These are phyloP conservation scores for Polyergus mexicanus DNA, from an alignment of 1,140 invertebrate species.

Conservation along the genomic window DNA sequence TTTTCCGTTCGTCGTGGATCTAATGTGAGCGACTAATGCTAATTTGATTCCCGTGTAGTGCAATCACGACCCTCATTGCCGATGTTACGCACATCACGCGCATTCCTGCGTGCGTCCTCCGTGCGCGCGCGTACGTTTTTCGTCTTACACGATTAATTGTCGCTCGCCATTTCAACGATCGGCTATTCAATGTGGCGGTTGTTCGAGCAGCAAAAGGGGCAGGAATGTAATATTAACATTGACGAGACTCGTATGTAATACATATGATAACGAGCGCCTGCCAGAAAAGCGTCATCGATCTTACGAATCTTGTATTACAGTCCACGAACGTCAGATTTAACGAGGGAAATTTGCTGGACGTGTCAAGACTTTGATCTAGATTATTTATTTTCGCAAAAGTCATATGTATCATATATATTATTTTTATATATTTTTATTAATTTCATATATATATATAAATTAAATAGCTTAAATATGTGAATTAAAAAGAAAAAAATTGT, in stretches of 20 bases:
- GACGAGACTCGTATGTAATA: constrained; percentile 21
- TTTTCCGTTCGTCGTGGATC: constrained; percentile 38
- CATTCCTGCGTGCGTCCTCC: constrained; percentile 64
- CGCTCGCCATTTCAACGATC: constrained; percentile 49
- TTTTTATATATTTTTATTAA: background rate
- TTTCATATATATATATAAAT: no score
- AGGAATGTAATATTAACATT: constrained; percentile 63
- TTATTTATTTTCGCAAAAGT: background rate
- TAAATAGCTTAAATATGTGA: no score
- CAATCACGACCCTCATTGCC: constrained; percentile 75
- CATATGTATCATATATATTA: background rate
- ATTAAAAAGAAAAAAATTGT: background rate
- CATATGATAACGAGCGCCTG: constrained; percentile 28
- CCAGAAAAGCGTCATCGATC: constrained; percentile 15
- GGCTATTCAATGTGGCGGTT: constrained; percentile 34
- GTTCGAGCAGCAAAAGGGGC: background rate
- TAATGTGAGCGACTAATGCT: constrained; percentile 76
- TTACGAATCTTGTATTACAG: background rate
- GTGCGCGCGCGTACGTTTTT: constrained; percentile 60
- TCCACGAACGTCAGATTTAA: background rate
- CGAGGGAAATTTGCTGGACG: background rate
- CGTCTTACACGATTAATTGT: constrained; percentile 75
- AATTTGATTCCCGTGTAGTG: constrained; percentile 80
- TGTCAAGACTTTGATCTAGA: background rate
- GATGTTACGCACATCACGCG: constrained; percentile 75